These are phyloP conservation scores for Nasalis larvatus DNA, from an alignment of 2,113 vertebrate species.

Conservation along the genomic window DNA sequence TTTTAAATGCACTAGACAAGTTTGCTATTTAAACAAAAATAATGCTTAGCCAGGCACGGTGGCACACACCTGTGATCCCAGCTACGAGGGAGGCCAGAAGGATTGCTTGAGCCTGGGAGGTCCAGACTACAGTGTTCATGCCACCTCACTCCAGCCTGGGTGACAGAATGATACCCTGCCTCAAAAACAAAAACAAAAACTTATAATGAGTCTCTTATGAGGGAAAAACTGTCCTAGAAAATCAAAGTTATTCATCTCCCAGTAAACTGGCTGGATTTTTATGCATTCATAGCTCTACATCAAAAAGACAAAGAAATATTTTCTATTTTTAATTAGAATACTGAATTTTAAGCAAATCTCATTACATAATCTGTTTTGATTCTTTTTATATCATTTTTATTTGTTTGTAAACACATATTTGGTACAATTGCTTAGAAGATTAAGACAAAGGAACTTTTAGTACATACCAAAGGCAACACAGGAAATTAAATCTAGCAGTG, in stretches of 20 bases:
- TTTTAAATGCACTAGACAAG: neutral
- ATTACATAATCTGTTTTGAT: neutral
- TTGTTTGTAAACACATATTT: constrained; percentile 47
- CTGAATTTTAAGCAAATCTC: constrained; percentile 22
- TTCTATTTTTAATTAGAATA: neutral
- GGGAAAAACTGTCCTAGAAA: constrained; percentile 18
- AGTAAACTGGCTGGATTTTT: constrained; percentile 1
- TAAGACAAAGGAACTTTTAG: neutral
- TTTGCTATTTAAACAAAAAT: neutral
- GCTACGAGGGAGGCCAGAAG: no score
- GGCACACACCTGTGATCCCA: no score
- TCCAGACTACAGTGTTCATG: no score
- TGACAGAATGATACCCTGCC: no score
- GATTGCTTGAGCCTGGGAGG: no score
- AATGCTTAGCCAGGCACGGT: no score
- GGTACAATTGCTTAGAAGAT: neutral
- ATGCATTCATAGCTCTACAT: neutral
- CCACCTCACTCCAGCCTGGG: no score
- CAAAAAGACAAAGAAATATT: neutral
- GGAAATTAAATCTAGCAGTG: constrained; percentile 53
- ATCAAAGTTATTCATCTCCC: neutral
- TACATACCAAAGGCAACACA: constrained; percentile 7
- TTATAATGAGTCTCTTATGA: neutral
- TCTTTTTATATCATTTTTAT: constrained; percentile 27
- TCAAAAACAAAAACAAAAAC: no score